phyloP scores from a whole-genome alignment of 2,888 invertebrate genomes.

The Hemicrepidius hirtus region DNA sequence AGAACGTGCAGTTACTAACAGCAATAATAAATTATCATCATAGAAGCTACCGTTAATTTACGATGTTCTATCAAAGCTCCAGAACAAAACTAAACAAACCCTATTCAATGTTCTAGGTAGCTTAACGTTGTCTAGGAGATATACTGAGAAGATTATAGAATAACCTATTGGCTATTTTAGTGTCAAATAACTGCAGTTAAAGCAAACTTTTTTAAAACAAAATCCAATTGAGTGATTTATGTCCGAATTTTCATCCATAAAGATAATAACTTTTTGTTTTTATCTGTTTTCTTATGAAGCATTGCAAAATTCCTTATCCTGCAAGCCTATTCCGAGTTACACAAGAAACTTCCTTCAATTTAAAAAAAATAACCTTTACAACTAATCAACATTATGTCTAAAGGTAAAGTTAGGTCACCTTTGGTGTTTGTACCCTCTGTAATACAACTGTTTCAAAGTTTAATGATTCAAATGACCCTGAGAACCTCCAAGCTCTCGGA shows the following conservation, averaged over 20 bases:
- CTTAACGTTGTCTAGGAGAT: constrained; percentile 29
- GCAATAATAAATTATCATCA: constrained; percentile 32
- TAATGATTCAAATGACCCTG: no score
- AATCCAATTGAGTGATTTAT: constrained; percentile 9
- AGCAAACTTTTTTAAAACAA: constrained; percentile 6
- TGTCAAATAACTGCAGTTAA: constrained; percentile 10
- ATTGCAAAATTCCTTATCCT: constrained; percentile 4
- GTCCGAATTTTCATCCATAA: background rate
- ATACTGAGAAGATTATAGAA: constrained; percentile 25
- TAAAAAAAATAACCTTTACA: no score
- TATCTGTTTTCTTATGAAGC: background rate
- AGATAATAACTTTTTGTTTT: constrained; percentile 1
- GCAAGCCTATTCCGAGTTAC: no score
- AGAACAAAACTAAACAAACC: constrained; percentile 34
- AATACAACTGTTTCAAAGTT: no score
- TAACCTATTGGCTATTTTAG: constrained; percentile 32
- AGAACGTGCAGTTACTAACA: constrained; percentile 29
- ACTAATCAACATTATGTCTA: no score
- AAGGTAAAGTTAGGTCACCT: no score
- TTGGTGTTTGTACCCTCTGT: no score
- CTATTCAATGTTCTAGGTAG: constrained; percentile 20
- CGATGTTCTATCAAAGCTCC: constrained; percentile 29
- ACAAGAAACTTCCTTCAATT: no score
- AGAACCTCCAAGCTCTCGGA: no score
- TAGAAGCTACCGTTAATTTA: constrained; percentile 30